These are phyloP conservation scores for Darevskia nairensis DNA, from an alignment of 2,797 vertebrate species.

Conservation along the genomic window DNA sequence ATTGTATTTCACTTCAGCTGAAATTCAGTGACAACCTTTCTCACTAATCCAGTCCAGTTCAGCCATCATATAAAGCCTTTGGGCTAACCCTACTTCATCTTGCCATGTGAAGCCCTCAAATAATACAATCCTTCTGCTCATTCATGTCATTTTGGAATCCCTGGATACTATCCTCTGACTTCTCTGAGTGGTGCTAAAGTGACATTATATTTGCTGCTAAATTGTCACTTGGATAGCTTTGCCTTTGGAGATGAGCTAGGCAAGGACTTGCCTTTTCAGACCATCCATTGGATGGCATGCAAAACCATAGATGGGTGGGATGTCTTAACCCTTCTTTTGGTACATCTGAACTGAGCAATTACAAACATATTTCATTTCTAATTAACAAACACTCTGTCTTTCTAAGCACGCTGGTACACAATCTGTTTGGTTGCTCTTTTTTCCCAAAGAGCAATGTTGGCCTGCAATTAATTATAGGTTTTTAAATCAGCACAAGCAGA, in stretches of 20 bases:
- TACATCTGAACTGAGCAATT: not conserved
- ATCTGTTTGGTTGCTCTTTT: not conserved
- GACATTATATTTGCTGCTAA: not conserved
- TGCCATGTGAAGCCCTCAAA: not conserved
- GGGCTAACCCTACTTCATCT: not conserved
- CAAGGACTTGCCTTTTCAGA: not conserved
- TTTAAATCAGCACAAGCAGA: not conserved
- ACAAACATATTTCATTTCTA: constrained; percentile 3
- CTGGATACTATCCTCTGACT: not conserved
- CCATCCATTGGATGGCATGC: not conserved
- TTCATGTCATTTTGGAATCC: not conserved
- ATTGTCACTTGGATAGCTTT: not conserved
- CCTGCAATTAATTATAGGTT: constrained; percentile 24
- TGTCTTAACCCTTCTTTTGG: not conserved
- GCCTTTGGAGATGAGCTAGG: not conserved
- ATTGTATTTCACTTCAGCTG: not conserved
- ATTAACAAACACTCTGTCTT: constrained; percentile 5
- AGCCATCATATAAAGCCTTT: not conserved
- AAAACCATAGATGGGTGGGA: too few species aligned
- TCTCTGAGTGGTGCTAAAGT: not conserved
- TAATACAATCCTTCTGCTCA: not conserved
- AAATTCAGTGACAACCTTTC: not conserved
- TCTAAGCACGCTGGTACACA: not conserved
- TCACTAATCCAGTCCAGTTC: not conserved
- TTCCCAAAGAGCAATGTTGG: constrained; percentile 16